A percentile compares a stretch with the other conserved stretches of the same genome.
These are phyloP conservation scores for Aptenodytes forsteri DNA, from an alignment of 2,113 vertebrate genomes.

Conservation along the genomic window DNA sequence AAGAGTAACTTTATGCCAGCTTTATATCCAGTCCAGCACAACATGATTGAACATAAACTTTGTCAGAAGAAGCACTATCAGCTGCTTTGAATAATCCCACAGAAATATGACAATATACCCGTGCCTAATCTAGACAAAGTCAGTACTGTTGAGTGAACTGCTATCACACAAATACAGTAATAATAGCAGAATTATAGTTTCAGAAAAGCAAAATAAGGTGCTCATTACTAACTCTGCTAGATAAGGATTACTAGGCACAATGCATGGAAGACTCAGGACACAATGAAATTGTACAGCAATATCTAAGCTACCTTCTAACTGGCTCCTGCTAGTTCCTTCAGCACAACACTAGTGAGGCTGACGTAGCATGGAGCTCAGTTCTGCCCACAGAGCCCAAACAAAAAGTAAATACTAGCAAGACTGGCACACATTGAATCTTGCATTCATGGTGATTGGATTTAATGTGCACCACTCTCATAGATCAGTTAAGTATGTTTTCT, in stretches of 20 bases:
- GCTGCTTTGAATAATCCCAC: background rate
- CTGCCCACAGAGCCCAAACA: background rate
- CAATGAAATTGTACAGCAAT: background rate
- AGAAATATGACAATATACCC: background rate
- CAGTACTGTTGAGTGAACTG: background rate
- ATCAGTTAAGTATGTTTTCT: background rate
- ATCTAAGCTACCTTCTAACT: background rate
- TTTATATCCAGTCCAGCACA: background rate
- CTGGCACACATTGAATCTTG: background rate
- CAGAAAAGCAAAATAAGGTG: background rate
- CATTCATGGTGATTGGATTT: background rate
- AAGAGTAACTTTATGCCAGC: background rate
- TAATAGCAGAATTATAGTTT: background rate
- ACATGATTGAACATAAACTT: background rate
- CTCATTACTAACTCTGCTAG: background rate
- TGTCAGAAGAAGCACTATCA: background rate
- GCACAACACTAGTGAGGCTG: background rate
- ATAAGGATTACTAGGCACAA: background rate
- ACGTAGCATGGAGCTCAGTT: rapidly evolving
- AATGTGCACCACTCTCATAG: background rate
- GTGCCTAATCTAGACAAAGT: background rate
- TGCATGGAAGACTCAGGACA: background rate
- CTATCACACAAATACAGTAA: background rate
- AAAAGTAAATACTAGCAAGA: background rate
- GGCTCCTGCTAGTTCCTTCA: background rate